Evolutionary conservation across 2,888 invertebrate species (phyloP).

Genomic region (Volucella inflata): DNA sequence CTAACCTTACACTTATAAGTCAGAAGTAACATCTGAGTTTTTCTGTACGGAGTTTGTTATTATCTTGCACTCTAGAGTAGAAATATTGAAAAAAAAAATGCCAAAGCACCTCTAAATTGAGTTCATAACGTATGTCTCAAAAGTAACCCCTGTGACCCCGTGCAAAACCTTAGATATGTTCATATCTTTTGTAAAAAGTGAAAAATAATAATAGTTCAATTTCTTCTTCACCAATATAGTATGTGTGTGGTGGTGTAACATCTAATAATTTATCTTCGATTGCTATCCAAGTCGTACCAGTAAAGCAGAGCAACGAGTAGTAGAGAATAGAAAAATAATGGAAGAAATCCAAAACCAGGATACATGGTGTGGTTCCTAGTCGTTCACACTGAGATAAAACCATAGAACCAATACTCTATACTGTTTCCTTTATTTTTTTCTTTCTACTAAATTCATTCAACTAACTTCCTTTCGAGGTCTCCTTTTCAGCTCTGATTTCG

Average conservation of each 20-base stretch:
- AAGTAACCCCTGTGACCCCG: conserved; percentile 31
- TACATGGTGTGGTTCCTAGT: conserved; percentile 59
- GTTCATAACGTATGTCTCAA: conserved; percentile 24
- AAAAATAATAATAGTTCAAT: conserved; percentile 59
- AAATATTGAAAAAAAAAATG: not conserved
- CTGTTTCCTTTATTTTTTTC: conserved; percentile 34
- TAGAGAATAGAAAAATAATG: conserved; percentile 29
- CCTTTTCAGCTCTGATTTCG: conserved; percentile 52
- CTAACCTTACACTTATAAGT: too few species aligned
- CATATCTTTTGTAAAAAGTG: not conserved
- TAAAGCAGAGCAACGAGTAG: conserved; percentile 36
- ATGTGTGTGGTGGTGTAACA: conserved; percentile 29
- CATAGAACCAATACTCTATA: conserved; percentile 25
- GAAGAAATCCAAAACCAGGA: conserved; percentile 70
- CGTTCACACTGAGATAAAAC: conserved; percentile 64
- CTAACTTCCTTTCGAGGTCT: conserved; percentile 47
- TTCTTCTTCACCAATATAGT: conserved; percentile 40
- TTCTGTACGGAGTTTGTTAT: too few species aligned
- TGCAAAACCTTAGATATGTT: conserved; percentile 32
- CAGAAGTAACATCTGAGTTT: too few species aligned
- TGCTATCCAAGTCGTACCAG: conserved; percentile 28
- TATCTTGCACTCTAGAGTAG: too few species aligned
- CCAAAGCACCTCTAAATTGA: not conserved
- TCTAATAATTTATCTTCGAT: conserved; percentile 71
- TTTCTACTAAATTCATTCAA: conserved; percentile 27